These are phyloP conservation scores for Chymomyza procnemis DNA, from an alignment of 2,888 invertebrate species.

Conservation along the genomic window DNA sequence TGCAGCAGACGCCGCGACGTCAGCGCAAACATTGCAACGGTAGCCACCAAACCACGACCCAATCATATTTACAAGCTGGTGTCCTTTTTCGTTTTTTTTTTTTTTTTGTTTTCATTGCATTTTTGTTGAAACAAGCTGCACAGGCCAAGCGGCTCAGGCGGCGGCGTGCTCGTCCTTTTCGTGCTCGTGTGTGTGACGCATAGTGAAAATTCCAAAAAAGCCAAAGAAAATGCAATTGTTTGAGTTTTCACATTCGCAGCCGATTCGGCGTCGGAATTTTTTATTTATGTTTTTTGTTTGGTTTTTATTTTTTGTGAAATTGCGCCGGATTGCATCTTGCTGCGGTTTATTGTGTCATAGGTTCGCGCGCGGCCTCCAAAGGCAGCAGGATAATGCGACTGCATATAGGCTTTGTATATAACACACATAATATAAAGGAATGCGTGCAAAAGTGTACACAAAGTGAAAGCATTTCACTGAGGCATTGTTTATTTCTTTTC, in stretches of 20 bases:
- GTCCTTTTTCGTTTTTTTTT: constrained; percentile 39
- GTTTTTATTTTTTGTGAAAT: constrained; percentile 40
- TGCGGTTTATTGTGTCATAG: constrained; percentile 64
- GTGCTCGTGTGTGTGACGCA: background rate
- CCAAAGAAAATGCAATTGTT: constrained; percentile 20
- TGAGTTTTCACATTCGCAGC: background rate
- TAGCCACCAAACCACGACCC: constrained; percentile 33
- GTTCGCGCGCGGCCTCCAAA: constrained; percentile 29
- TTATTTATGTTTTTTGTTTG: constrained; percentile 36
- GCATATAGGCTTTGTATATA: background rate
- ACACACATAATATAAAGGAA: constrained; percentile 11
- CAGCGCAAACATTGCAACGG: constrained; percentile 40
- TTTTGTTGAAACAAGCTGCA: background rate
- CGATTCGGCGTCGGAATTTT: constrained; percentile 29
- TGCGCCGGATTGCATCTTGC: constrained; percentile 25
- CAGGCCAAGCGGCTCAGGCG: constrained; percentile 34
- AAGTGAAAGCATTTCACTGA: background rate
- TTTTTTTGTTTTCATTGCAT: constrained; percentile 32
- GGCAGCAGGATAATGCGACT: background rate
- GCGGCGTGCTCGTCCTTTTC: constrained; percentile 27
- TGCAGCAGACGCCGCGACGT: constrained; percentile 43
- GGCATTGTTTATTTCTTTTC: background rate
- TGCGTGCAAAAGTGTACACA: constrained; percentile 11
- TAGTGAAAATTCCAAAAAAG: constrained; percentile 8
- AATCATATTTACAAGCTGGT: constrained; percentile 31